Base-by-base conservation (phyloP, 2,888 invertebrate species). In the Disparrhopalites patrizii region DNA sequence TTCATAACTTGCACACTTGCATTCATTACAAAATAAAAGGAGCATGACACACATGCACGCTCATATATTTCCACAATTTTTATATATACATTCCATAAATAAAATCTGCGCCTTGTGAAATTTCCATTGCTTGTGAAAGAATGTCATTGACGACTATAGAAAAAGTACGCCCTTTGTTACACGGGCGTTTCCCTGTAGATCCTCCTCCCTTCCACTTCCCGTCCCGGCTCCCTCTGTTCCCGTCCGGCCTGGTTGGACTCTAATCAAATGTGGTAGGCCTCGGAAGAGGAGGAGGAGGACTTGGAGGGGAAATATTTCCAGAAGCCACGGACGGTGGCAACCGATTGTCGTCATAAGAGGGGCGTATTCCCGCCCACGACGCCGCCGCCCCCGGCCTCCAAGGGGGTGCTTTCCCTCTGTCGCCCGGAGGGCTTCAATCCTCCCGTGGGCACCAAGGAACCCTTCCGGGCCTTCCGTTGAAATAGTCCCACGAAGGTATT, bases 401-500 rank as follows among this genome's bases (percentile, higher is more conserved):
- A 43, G 3, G 67, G 61, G 20, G 70, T 68, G 13, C 63, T 62
- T 18, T 68, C 68, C 28, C 66, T 52, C 15, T 61, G 64, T 23
- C 52, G 51, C 51, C 60, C 67, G 20, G 69, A 69, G 7, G 65
- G 65, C 30, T 69, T 69, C n/a, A 58, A 43, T n/a, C 62, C 55
- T 13, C 62, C 67, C 33, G 65, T 62, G 1, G 38, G 67, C 13
- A 54, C 63, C 8, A 55, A 10, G 15, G 67, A 25, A 52, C 65
- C 62, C 31, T 65, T 67, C 55, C 54, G 33, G 5, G 64, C 36
- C 28, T 57, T 66, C 4, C 40, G 56, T 40, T 61, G 82, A 68
- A 87, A 78, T n/a, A 86, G 86, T 31, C 84, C 81, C 70, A 86
- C 79, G 69, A 87, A 79, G 0, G 88, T 89, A 76, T 85, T 85